Evolutionary conservation across 1,140 invertebrate genomes (phyloP), one percentile per base, ranked within the genome.

Genomic region (Scaptomyza graminum): DNA sequence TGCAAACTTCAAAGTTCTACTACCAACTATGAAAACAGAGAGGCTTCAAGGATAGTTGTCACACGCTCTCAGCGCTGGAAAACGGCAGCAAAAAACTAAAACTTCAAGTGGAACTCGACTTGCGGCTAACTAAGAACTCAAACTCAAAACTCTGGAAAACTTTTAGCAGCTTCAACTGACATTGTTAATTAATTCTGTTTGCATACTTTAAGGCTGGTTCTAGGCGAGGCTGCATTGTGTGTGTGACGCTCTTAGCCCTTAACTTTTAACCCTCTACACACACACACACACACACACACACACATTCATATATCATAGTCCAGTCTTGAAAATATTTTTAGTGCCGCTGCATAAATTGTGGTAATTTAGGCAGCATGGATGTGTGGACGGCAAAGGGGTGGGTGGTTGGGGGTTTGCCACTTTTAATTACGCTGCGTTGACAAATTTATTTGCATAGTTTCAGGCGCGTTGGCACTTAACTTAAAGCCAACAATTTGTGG

Each of bases 181-280:
- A 77, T 79, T 64, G 69, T 74, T 77, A 79, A 79, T 79, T 79
- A 79, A 79, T 79, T 79, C 69, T 74, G 60, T 76, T 69, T 79
- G 73, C 73, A 67, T 67, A 72, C 57, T 78, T 75, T 49, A 66
- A 78, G 68, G 57, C 73, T 34, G 63, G 63, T 49, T 63, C 64
- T 5, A 4, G 31, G 60, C 67, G 25, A 25, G 43, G 31, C 50
- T 39, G 16, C 3, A 43, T 37, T 18, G 43, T 46, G 43, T 46
- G 43, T 15, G 43, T 44, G 43, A 57, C 13, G 46, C 16, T 59
- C 52, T 51, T 46, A 50, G 50, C 44, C 65, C 64, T 56, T 46
- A 44, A 55, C 44, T 57, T 57, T 67, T 73, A 64, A 61, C 69
- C 47, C 47, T 3, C 44, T 43, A 16, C 28, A 31, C 28, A 31